phyloP scores from a whole-genome alignment of 1,140 invertebrate genomes.

The Asbolus verrucosus region DNA sequence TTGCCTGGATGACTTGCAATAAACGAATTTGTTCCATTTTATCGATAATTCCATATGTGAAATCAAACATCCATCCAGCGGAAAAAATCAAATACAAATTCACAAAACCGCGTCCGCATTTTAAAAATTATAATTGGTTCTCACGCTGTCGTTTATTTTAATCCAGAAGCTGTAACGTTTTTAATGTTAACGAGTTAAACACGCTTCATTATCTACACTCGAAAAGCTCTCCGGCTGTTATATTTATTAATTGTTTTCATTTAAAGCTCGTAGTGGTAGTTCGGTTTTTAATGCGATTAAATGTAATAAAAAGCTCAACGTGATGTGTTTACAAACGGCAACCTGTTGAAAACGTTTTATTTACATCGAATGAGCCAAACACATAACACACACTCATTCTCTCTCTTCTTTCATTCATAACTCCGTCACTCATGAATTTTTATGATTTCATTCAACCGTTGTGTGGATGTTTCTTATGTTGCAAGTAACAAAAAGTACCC shows the following conservation, averaged over 20 bases:
- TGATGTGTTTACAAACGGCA: conserved; percentile 49
- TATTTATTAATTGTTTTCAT: conserved; percentile 40
- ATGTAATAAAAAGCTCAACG: conserved; percentile 50
- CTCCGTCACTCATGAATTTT: conserved; percentile 48
- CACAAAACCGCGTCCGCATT: no score
- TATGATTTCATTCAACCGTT: conserved; percentile 43
- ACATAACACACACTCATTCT: conserved; percentile 42
- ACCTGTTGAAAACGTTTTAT: conserved; percentile 53
- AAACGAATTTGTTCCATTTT: conserved; percentile 31
- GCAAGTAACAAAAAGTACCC: conserved; percentile 24
- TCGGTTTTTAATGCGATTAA: conserved; percentile 50
- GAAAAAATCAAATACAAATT: no score
- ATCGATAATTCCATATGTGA: conserved; percentile 6
- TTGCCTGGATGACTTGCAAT: background rate
- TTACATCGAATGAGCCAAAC: conserved; percentile 50
- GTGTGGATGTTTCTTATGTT: conserved; percentile 36
- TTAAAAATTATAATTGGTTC: no score
- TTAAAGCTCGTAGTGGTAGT: conserved; percentile 40
- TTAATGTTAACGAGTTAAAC: conserved; percentile 36
- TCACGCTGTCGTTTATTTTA: conserved; percentile 12
- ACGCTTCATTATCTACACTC: conserved; percentile 26
- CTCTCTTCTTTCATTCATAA: conserved; percentile 50
- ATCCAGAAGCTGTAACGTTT: conserved; percentile 15
- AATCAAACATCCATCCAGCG: no score
- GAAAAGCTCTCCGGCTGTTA: conserved; percentile 1